Evolutionary conservation across 2,797 vertebrate species (phyloP).

Genomic region (Bucorvus abyssinicus): DNA sequence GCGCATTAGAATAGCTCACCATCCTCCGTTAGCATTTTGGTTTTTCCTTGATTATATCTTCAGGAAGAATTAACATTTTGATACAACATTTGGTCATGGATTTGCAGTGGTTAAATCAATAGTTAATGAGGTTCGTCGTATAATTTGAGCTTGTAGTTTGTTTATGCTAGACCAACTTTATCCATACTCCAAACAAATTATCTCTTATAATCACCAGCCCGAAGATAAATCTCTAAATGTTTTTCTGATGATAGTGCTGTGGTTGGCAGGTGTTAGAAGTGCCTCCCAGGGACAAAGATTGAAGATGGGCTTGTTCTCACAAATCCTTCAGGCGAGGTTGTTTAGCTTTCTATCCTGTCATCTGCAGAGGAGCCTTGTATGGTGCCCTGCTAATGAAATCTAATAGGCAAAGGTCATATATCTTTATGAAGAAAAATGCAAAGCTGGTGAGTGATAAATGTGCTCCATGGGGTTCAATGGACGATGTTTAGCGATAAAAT

Average conservation of each 20-base stretch:
- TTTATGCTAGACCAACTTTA: constrained; percentile 99
- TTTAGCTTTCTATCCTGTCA: constrained; percentile 80
- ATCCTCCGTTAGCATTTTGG: background rate
- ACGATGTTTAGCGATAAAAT: constrained; percentile 73
- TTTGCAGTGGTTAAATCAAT: constrained; percentile 82
- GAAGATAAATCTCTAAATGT: constrained; percentile 98
- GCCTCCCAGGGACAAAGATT: constrained; percentile 99
- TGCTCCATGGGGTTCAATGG: constrained; percentile 73
- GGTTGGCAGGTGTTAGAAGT: constrained; percentile 99
- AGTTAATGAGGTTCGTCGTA: constrained; percentile 87
- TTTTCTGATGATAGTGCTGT: constrained; percentile 98
- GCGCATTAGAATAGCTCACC: background rate
- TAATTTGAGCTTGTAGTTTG: constrained; percentile 97
- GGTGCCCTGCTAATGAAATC: constrained; percentile 85
- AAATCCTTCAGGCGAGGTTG: constrained; percentile 86
- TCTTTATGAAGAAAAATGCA: constrained; percentile 84
- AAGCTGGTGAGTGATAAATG: constrained; percentile 80
- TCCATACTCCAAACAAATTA: constrained; percentile 99
- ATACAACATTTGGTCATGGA: constrained; percentile 62
- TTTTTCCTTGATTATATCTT: constrained; percentile 6
- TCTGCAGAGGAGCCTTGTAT: constrained; percentile 82
- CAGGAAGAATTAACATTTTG: constrained; percentile 52
- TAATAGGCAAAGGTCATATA: constrained; percentile 85
- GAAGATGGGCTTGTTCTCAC: constrained; percentile 85
- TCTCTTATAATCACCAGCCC: constrained; percentile 99